These are phyloP conservation scores for Phacellophora camtschatica DNA, from an alignment of 30 jellyfish, hydroid and myxozoan species.

Conservation along the genomic window DNA sequence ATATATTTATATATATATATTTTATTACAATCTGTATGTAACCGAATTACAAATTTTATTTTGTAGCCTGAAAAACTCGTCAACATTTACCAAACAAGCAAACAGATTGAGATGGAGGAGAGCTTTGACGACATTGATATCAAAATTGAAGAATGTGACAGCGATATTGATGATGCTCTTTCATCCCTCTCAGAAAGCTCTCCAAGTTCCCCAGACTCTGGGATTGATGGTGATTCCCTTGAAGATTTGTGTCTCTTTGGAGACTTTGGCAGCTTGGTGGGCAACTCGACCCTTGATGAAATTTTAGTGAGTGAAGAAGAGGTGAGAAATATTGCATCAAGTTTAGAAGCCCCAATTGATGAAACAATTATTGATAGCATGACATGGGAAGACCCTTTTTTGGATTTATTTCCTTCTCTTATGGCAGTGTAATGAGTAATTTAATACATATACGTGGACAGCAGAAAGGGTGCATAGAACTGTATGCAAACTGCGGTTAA, in stretches of 20 bases:
- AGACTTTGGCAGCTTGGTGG: constrained; percentile 97
- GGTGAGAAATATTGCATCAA: constrained; percentile 54
- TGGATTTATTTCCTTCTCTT: constrained; percentile 90
- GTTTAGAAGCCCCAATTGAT: constrained; percentile 49
- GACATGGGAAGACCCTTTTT: constrained; percentile 86
- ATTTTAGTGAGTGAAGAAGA: constrained; percentile 41
- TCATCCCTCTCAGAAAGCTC: constrained; percentile 86
- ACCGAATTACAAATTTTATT: no score
- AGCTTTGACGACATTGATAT: constrained; percentile 40
- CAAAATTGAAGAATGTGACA: constrained; percentile 93
- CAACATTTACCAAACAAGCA: constrained; percentile 41
- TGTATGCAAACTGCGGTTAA: no score
- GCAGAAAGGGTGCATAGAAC: no score
- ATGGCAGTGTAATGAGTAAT: constrained; percentile 75
- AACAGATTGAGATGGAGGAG: constrained; percentile 47
- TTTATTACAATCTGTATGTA: no score
- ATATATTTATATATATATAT: no score
- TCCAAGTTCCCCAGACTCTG: constrained; percentile 88
- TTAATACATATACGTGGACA: no score
- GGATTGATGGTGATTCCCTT: constrained; percentile 64
- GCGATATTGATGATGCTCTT: constrained; percentile 81
- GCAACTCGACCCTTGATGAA: constrained; percentile 95
- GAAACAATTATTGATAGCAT: constrained; percentile 45
- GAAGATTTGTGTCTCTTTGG: constrained; percentile 82
- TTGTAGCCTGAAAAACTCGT: constrained; percentile 59